Conservation (phyloP, 1,140 invertebrate genomes). For the Plodia interpunctella region DNA sequence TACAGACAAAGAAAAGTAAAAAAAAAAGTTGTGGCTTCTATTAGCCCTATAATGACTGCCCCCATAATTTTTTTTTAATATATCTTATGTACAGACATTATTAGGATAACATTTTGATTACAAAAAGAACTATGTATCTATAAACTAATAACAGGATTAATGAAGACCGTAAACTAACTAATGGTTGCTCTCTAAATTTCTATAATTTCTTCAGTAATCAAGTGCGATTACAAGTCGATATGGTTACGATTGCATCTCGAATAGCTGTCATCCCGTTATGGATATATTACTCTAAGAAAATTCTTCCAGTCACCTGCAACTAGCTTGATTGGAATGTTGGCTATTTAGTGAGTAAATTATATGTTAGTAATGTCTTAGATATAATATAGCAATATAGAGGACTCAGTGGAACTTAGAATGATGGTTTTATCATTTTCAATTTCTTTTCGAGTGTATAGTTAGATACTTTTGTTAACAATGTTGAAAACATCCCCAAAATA, state of each 20-base stretch:
- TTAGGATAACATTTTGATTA: too few species aligned
- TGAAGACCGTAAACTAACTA: background rate
- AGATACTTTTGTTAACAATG: too few species aligned
- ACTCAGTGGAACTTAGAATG: too few species aligned
- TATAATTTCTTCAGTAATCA: background rate
- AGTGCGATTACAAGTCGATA: background rate
- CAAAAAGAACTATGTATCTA: background rate
- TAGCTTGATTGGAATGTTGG: background rate
- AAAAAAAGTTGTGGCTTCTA: too few species aligned
- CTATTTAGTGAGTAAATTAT: background rate
- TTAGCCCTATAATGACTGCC: too few species aligned
- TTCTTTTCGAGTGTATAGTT: too few species aligned
- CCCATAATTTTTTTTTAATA: too few species aligned
- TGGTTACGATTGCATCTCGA: slow-evolving; percentile 5
- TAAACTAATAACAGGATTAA: background rate
- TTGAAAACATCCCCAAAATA: too few species aligned
- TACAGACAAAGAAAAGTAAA: too few species aligned
- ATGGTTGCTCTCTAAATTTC: background rate
- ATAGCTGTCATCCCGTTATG: background rate
- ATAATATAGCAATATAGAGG: too few species aligned
- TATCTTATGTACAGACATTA: too few species aligned
- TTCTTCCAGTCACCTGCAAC: slow-evolving; percentile 1
- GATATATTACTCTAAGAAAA: background rate
- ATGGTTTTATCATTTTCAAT: too few species aligned
- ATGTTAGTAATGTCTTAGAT: background rate